Conservation (phyloP, 1,140 invertebrate species). For the Diabrotica undecimpunctata region DNA sequence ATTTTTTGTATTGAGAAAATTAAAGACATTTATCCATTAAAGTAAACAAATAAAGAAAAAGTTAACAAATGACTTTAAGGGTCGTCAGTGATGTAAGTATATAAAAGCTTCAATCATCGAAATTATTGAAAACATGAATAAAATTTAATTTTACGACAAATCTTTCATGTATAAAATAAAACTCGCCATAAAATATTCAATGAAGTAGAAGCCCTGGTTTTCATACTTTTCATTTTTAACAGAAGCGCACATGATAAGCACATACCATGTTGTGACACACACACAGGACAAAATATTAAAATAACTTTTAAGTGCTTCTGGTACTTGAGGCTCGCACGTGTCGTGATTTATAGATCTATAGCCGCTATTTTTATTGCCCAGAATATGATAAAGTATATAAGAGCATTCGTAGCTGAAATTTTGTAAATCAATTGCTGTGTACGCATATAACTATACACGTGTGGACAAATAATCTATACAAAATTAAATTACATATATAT, state of each 20-base stretch:
- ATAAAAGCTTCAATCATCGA: too few species aligned
- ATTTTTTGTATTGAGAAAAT: too few species aligned
- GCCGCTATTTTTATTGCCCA: not conserved
- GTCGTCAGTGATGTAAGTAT: too few species aligned
- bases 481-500: too few species aligned
- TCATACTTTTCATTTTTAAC: not conserved
- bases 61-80: too few species aligned
- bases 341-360: not conserved
- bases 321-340: not conserved
- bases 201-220: not conserved
- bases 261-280: conserved; percentile 2
- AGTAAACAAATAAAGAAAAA: too few species aligned
- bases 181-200: not conserved
- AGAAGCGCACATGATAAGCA: not conserved
- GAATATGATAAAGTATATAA: not conserved
- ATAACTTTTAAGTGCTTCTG: conserved; percentile 2
- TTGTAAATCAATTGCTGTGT: too few species aligned
- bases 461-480: too few species aligned
- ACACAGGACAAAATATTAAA: not conserved
- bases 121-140: not conserved
- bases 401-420: not conserved
- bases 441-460: too few species aligned
- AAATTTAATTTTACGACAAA: not conserved
- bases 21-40: too few species aligned
- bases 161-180: not conserved